Conservation (phyloP, 2,797 vertebrate species). For the Chloroceryle inda region DNA sequence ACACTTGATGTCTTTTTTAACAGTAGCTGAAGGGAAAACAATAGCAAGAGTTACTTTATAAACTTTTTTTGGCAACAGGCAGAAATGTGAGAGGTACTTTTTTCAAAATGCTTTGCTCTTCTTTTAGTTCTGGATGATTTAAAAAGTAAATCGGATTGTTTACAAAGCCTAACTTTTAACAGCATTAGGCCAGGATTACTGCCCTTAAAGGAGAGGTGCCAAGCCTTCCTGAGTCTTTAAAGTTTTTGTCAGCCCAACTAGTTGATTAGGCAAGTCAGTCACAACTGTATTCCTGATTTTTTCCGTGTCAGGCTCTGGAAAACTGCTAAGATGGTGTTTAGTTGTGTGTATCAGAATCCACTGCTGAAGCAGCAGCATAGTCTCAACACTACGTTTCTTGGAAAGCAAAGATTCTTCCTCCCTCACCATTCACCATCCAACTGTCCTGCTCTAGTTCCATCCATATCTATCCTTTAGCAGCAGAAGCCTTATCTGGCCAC, state of each 20-base stretch:
- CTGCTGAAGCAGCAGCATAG: neutral
- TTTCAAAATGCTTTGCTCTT: neutral
- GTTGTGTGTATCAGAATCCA: neutral
- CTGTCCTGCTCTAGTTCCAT: neutral
- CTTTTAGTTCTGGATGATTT: neutral
- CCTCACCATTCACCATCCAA: accelerated
- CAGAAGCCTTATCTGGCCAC: neutral
- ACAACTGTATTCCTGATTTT: neutral
- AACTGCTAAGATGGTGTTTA: neutral
- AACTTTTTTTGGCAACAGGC: neutral
- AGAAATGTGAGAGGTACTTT: neutral
- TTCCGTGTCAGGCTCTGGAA: neutral
- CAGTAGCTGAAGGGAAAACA: neutral
- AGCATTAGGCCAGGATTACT: neutral
- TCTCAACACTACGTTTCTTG: neutral
- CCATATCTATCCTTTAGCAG: neutral
- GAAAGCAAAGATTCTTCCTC: neutral
- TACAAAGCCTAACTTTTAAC: neutral
- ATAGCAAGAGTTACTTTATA: neutral
- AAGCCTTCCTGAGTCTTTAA: neutral
- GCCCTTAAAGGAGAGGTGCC: neutral
- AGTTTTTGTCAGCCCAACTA: neutral
- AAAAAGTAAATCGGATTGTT: neutral
- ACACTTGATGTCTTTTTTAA: neutral
- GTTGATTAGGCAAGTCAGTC: neutral